Base-by-base conservation (phyloP, 2,797 vertebrate genomes). In the Mycteria americana region DNA sequence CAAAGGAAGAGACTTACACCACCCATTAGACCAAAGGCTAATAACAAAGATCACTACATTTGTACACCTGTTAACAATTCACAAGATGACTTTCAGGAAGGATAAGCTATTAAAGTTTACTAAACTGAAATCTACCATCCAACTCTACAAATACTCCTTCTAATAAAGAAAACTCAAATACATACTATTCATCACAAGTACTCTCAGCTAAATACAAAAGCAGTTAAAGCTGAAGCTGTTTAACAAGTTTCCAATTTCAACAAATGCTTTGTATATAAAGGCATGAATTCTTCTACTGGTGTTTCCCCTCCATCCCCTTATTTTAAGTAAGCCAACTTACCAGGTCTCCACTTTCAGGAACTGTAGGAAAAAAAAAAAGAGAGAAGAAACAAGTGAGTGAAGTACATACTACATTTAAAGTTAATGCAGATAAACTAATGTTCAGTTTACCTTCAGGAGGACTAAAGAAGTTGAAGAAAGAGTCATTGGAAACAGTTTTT, bases 401-500 rank as follows among this genome's bases (percentile, higher is more conserved):
- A 67, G 50, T 69, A 63, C 5, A 74, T 9, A 75, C 10, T n/a
- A 84, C 13, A 64, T n/a, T 64, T 39, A 7, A 81, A 92, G 13
- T 74, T 79, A 78, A 73, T 9, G 18, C 18, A 88, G 19, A 30
- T 13, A 74, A 83, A 85, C 13, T 33, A 75, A 77, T 27, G 4
- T 18, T 74, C 27, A 41, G 13, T 91, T 98, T 96, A 99, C 99
- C 99, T 98, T 99, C 99, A 96, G 99, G 99, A 39, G 99, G 99
- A 85, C 98, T 98, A 98, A 99, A 99, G 98, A 99, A 99, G 97
- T 99, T 99, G 98, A 99, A 99, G 97, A 99, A 99, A 53, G 99
- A 99, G 91, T 99, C 99, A 63, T 99, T 99, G 69, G 99, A 99
- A 96, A 99, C 99, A 0, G 99, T 99, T 97, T 99, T 99, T 96